A percentile compares a stretch with the other conserved stretches of the same genome.
Conservation (phyloP, 2,888 invertebrate species). For the Drosophila seclusa region DNA sequence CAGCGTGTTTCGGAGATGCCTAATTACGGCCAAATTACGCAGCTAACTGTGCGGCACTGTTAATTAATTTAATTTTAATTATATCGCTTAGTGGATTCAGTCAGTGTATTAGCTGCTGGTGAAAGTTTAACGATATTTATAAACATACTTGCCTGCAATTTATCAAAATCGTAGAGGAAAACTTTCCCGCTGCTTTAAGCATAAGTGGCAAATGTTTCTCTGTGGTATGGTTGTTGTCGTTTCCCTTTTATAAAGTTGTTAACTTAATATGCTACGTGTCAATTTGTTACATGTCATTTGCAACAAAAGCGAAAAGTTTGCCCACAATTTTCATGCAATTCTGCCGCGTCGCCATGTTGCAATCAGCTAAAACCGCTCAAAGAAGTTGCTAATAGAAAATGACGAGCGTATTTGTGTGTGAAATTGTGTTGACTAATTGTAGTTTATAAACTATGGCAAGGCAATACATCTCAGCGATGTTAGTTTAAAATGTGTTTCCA, state of each 20-base stretch:
- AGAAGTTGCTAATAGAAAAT: not conserved
- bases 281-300: conserved; percentile 42
- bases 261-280: conserved; percentile 18
- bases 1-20: conserved; percentile 26
- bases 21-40: conserved; percentile 67
- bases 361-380: not conserved
- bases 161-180: conserved; percentile 22
- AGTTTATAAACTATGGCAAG: not conserved
- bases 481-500: conserved; percentile 30
- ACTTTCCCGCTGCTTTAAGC: conserved; percentile 29
- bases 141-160: conserved; percentile 29
- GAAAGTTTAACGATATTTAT: conserved; percentile 17
- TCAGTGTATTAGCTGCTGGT: conserved; percentile 4
- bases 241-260: conserved; percentile 1
- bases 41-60: conserved; percentile 53
- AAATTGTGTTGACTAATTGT: conserved; percentile 10
- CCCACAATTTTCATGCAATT: conserved; percentile 17
- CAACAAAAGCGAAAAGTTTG: conserved; percentile 26
- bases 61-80: conserved; percentile 63
- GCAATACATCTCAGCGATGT: not conserved
- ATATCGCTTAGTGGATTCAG: conserved; percentile 16
- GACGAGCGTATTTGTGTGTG: not conserved
- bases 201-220: conserved; percentile 27
- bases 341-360: conserved; percentile 7
- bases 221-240: not conserved